Evolutionary conservation across 1,140 invertebrate species (phyloP).

Genomic region (Coenobita brevimanus): DNA sequence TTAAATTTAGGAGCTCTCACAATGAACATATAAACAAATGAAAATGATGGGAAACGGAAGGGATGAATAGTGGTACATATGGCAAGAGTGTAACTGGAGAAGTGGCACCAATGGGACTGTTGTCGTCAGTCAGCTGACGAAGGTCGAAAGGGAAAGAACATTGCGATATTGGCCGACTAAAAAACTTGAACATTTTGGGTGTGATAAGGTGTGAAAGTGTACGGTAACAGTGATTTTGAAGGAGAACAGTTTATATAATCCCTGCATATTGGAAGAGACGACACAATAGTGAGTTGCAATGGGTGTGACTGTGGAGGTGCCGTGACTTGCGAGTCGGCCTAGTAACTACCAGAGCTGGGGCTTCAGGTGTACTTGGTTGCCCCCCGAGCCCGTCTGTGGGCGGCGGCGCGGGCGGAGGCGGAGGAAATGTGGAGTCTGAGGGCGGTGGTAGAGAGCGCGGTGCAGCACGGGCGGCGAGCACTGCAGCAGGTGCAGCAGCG

Average conservation of each 20-base stretch:
- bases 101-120: not conserved
- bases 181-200: not conserved
- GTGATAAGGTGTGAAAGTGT: too few species aligned
- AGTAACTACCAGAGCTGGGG: not conserved
- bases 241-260: too few species aligned
- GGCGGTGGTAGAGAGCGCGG: constrained; percentile 45
- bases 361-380: not conserved
- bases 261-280: too few species aligned
- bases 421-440: constrained; percentile 57
- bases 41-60: too few species aligned
- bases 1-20: too few species aligned
- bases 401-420: constrained; percentile 55
- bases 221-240: not conserved
- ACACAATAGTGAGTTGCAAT: too few species aligned
- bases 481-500: constrained; percentile 22
- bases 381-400: constrained; percentile 43
- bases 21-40: too few species aligned
- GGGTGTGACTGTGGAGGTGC: not conserved
- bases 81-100: not conserved
- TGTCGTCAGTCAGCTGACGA: constrained; percentile 27
- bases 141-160: too few species aligned
- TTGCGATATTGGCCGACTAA: too few species aligned
- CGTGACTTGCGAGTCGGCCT: not conserved
- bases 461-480: constrained; percentile 47
- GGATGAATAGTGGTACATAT: not conserved